Evolutionary conservation across 2,113 vertebrate species (phyloP), one percentile per base, ranked within the genome.

Genomic region (Archilochus colubris): DNA sequence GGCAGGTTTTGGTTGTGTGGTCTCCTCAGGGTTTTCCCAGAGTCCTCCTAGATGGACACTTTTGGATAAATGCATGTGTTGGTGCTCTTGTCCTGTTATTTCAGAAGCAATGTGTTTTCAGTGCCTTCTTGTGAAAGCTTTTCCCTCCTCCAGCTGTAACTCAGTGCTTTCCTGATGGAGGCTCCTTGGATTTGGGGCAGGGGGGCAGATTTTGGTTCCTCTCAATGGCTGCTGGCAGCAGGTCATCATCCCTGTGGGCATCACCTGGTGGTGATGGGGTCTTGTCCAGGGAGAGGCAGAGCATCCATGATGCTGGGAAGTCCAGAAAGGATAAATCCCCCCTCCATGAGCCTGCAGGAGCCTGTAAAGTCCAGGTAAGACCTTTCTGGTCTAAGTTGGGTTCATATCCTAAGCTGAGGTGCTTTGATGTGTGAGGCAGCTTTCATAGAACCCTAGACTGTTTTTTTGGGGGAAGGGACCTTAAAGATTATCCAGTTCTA

Each of bases 281-380:
- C 64, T 0, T 0, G 44, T 21, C 6, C 0, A 0, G 46, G 57
- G 12, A 8, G 7, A 10, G 4, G 1, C 4, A 1, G 76, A 77
- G 40, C 63, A 43, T 48, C 40, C 7, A 17, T 48, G 3, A 9
- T 44, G 62, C 72, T 17, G 1, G 3, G 2, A 1, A 27, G 8
- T 20, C 57, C 66, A 6, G 80, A 4, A 20, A n/a, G 14, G 28
- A 22, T 23, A 63, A 72, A 12, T 43, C 89, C 33, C 14, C 9
- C 36, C 89, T 33, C 14, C 11, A 70, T 74, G 36, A 44, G 2
- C 62, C n/a, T 6, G 57, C 48, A 46, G 67, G 46, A 75, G 30
- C 31, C 38, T 46, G 50, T 31, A 5, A n/a, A 6, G 6, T 27
- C 58, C 53, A 17, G 68, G 27, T 68, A 9, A 6, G 38, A 48